phyloP scores from a whole-genome alignment of 2,888 invertebrate genomes.

The Agriopis aurantiaria region DNA sequence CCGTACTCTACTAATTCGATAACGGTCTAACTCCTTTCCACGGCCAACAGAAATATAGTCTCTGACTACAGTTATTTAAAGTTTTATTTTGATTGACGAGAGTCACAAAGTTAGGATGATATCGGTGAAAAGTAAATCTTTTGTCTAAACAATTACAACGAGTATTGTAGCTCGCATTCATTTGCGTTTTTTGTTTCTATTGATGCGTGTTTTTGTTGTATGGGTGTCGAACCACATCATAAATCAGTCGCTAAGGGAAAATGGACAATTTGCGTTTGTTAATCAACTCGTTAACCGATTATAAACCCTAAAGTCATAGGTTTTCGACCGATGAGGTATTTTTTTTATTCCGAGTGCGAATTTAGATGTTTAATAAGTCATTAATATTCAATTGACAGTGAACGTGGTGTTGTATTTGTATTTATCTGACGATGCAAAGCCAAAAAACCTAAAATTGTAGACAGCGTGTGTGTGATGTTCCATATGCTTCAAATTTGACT shows the following conservation, averaged over 20 bases:
- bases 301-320: constrained; percentile 48
- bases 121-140: constrained; percentile 54
- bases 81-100: constrained; percentile 8
- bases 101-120: constrained; percentile 42
- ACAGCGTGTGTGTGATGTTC: no score
- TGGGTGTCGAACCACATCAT: constrained; percentile 83
- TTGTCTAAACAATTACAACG: constrained; percentile 85
- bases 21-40: constrained; percentile 44
- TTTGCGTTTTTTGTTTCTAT: constrained; percentile 82
- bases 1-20: constrained; percentile 42
- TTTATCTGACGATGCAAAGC: no score
- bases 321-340: constrained; percentile 24
- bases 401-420: no score
- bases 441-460: no score
- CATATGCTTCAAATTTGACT: no score
- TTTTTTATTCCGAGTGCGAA: constrained; percentile 69
- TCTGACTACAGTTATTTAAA: constrained; percentile 5
- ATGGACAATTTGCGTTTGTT: constrained; percentile 53
- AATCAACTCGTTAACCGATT: constrained; percentile 41
- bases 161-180: constrained; percentile 82
- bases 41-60: constrained; percentile 17
- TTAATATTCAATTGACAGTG: constrained; percentile 5
- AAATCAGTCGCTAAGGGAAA: constrained; percentile 75
- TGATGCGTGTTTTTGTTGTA: constrained; percentile 78
- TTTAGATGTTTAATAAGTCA: constrained; percentile 74